These are phyloP conservation scores for Chitala chitala DNA, from an alignment of 2,113 vertebrate species.

Conservation along the genomic window DNA sequence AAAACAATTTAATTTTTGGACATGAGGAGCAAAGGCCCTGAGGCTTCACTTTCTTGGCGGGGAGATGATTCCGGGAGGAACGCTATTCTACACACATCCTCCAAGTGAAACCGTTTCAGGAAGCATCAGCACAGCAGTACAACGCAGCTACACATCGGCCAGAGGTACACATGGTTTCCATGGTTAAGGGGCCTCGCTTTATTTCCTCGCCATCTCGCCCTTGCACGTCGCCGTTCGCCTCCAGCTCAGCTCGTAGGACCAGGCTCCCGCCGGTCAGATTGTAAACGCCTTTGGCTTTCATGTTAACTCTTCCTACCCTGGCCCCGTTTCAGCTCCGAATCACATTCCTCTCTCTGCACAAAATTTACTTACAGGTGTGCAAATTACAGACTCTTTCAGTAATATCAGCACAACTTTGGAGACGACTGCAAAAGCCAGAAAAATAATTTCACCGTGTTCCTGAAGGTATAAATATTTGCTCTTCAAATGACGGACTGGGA, in stretches of 20 bases:
- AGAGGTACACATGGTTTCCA: no score
- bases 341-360: constrained; percentile 35
- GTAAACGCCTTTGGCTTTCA: constrained; percentile 40
- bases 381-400: no score
- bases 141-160: no score
- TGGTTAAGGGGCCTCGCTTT: no score
- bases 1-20: constrained; percentile 19
- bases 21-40: background rate
- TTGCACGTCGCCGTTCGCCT: no score
- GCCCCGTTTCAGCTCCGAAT: constrained; percentile 30
- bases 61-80: constrained; percentile 9
- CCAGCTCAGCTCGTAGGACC: no score
- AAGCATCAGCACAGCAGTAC: no score
- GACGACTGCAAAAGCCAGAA: background rate
- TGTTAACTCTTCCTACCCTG: constrained; percentile 40
- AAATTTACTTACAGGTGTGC: no score
- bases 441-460: background rate
- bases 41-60: constrained; percentile 26
- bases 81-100: constrained; percentile 15
- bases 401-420: no score
- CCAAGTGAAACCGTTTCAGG: no score
- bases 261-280: constrained; percentile 32
- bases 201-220: no score
- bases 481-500: background rate
- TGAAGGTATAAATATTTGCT: background rate